Conservation (phyloP, 2,888 invertebrate species). For the Leptopilina syphax region DNA sequence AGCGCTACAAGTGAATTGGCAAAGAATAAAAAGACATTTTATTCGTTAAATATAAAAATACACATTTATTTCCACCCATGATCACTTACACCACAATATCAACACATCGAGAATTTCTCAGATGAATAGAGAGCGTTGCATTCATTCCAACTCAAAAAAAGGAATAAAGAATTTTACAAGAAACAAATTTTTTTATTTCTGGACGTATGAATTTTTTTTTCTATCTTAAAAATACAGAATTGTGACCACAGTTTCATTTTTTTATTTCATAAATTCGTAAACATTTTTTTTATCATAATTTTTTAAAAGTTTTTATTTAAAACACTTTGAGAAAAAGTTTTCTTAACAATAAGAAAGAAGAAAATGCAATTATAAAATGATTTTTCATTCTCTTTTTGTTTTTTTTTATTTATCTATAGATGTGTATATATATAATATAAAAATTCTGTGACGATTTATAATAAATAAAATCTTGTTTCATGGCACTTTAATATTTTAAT, state of each 20-base stretch:
- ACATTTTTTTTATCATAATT: background rate
- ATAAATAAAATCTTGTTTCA: no score
- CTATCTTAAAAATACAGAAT: background rate
- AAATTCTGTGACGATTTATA: no score
- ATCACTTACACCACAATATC: conserved; percentile 61
- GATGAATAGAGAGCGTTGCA: conserved; percentile 23
- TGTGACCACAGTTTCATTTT: background rate
- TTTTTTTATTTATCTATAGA: background rate
- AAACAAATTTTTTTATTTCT: background rate
- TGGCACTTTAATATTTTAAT: no score
- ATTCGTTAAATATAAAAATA: conserved; percentile 72
- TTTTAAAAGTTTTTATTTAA: no score
- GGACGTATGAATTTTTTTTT: background rate
- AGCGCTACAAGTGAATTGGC: no score
- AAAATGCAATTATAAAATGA: background rate
- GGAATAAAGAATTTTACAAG: background rate
- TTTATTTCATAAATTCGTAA: background rate
- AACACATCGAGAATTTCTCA: conserved; percentile 45
- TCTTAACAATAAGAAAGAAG: conserved; percentile 1
- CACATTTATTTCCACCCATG: conserved; percentile 69
- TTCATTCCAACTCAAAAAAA: conserved; percentile 15
- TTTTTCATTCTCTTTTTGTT: background rate
- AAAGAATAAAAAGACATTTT: conserved; percentile 58
- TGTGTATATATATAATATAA: no score
- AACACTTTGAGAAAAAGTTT: background rate